Evolutionary conservation across 2,113 vertebrate genomes (phyloP).

Genomic region (Myotis brandtii): DNA sequence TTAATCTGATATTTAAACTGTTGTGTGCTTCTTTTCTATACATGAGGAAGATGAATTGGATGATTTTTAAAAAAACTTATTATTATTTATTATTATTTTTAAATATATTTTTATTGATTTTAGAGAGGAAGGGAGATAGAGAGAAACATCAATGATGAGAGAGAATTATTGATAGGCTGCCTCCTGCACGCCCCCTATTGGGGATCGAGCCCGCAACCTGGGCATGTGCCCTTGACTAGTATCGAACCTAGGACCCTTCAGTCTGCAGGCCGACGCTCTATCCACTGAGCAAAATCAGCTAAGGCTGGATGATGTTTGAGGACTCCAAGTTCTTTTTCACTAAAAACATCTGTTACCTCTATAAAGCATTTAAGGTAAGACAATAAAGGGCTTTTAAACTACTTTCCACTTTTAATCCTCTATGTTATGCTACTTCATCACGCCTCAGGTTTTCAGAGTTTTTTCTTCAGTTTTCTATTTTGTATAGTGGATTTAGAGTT

Average conservation of each 20-base stretch:
- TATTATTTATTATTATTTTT: no score
- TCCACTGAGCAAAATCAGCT: background rate
- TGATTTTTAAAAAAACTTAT: background rate
- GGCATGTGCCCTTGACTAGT: no score
- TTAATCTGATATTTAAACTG: background rate
- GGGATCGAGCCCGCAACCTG: no score
- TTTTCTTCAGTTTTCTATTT: background rate
- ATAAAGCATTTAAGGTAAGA: background rate
- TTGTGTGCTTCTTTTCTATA: background rate
- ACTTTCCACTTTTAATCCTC: background rate
- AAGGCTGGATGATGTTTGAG: background rate
- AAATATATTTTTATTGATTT: no score
- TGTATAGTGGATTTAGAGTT: background rate
- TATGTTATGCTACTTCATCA: background rate
- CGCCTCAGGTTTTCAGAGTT: background rate
- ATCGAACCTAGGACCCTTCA: no score
- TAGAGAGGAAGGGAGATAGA: no score
- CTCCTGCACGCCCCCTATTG: no score
- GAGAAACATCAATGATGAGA: no score
- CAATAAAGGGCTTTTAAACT: background rate
- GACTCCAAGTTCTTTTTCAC: background rate
- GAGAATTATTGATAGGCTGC: no score
- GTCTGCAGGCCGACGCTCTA: background rate
- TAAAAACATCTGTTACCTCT: conserved; percentile 19
- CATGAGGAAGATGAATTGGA: background rate